Base-by-base conservation (phyloP, 2,797 vertebrate species). In the Ciconia nigra region DNA sequence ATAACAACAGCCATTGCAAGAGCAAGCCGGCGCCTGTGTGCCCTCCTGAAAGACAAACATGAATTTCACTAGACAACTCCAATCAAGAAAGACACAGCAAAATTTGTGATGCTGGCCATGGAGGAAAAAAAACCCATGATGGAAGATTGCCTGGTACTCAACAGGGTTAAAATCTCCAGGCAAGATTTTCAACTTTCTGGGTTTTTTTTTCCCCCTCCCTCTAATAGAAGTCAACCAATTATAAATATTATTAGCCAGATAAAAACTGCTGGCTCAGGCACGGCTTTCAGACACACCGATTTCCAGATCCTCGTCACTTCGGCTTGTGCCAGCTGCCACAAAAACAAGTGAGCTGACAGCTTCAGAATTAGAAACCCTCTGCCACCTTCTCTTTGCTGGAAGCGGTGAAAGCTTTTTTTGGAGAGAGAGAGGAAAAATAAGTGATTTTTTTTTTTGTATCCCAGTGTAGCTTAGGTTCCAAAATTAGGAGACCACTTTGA, bases 281-380 rank as follows among this genome's bases (percentile, higher is more conserved):
- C 54, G 10, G 71, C 71, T 87, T 84, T 76, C 71, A 79, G 83
- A 76, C 54, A 47, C 35, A 46, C 65, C 1, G 2, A 19, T 71
- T 74, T 82, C 69, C 81, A 87, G 81, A 18, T 76, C 61, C 78
- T 79, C 28, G 1, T 93, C 83, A 61, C 78, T 84, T 87, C 1
- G 1, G 21, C 87, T 72, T 71, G 89, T 62, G 92, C 65, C 91
- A 95, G 91, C 89, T 90, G 94, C 89, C 92, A 87, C 81, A 72
- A 66, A 58, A 88, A 49, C 89, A 90, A 81, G 90, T 10, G 81
- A 87, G 83, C 61, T 92, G 91, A 82, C 87, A 87, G 49, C 54
- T 92, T 93, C 89, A 82, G 73, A 93, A 94, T 93, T 82, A 82
- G 81, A 92, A 93, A 84, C 69, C 35, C 74, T 61, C 62, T 74